Percentiles rank a stretch among this genome's conserved stretches.
Evolutionary conservation across 2,888 invertebrate genomes (phyloP).

Genomic region (Clitarchus hookeri): DNA sequence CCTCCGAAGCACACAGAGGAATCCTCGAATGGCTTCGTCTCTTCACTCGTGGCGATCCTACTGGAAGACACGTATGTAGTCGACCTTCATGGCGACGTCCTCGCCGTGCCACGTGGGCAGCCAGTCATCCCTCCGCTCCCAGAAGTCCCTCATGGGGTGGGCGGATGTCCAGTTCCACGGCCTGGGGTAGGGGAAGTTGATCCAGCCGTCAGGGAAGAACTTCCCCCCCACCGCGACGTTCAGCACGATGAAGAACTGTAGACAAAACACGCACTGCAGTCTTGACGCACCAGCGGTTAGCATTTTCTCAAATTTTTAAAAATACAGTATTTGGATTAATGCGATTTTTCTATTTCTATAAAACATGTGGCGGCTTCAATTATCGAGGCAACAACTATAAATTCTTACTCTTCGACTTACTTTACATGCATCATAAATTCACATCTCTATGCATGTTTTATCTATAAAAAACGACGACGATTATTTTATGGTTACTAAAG

Average conservation of each 20-base stretch:
- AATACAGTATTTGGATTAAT: too few species aligned
- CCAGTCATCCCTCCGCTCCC: slow-evolving; percentile 42
- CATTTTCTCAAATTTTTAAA: too few species aligned
- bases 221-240: slow-evolving; percentile 55
- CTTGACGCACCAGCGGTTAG: too few species aligned
- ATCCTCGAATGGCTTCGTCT: neutral
- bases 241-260: slow-evolving; percentile 52
- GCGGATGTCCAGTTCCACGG: slow-evolving; percentile 43
- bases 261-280: neutral
- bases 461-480: too few species aligned
- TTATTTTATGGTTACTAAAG: too few species aligned
- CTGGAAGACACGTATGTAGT: slow-evolving; percentile 44
- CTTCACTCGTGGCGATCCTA: neutral
- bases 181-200: slow-evolving; percentile 41
- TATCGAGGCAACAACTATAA: too few species aligned
- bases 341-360: too few species aligned
- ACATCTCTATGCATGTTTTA: too few species aligned
- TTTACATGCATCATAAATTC: too few species aligned
- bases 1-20: too few species aligned
- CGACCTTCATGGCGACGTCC: slow-evolving; percentile 39
- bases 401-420: too few species aligned
- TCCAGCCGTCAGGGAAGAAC: slow-evolving; percentile 47
- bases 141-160: slow-evolving; percentile 43
- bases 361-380: too few species aligned
- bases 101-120: slow-evolving; percentile 42